Evolutionary conservation across 2,113 vertebrate species (phyloP).

Genomic region (Synodontis membranacea): DNA sequence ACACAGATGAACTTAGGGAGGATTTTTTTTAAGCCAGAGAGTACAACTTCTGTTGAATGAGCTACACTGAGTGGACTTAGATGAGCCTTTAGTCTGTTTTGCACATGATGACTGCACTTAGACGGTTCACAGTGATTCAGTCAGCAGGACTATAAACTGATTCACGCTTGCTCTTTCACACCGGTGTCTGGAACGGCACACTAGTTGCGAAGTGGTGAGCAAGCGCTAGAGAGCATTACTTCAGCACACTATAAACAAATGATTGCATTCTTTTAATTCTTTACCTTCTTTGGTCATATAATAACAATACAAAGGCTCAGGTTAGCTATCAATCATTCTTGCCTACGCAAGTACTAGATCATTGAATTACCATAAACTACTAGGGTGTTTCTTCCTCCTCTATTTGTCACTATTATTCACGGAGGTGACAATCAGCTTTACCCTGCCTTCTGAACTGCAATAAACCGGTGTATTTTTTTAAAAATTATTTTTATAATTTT

Average conservation of each 20-base stretch:
- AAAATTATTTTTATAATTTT: no score
- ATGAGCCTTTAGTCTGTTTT: neutral
- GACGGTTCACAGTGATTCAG: neutral
- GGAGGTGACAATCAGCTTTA: neutral
- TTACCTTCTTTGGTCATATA: conserved; percentile 59
- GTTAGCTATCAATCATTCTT: neutral
- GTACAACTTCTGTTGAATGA: neutral
- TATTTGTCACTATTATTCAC: neutral
- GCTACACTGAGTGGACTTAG: neutral
- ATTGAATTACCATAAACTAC: neutral
- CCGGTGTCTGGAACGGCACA: conserved; percentile 26
- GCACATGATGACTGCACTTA: neutral
- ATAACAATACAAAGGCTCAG: conserved; percentile 20
- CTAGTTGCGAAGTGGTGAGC: conserved; percentile 38
- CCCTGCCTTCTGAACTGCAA: neutral
- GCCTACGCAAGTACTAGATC: neutral
- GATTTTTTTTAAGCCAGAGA: neutral
- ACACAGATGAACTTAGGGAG: neutral
- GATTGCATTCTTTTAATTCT: conserved; percentile 52
- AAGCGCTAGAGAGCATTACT: conserved; percentile 49
- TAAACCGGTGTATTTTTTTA: neutral
- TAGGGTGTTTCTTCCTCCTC: neutral
- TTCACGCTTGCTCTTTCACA: conserved; percentile 18
- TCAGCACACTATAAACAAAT: conserved; percentile 57
- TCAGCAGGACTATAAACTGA: conserved; percentile 9